A percentile compares a stretch with the other conserved stretches of the same genome.
phyloP scores from a whole-genome alignment of 1,140 invertebrate genomes.

The Sarcophaga peregrina region DNA sequence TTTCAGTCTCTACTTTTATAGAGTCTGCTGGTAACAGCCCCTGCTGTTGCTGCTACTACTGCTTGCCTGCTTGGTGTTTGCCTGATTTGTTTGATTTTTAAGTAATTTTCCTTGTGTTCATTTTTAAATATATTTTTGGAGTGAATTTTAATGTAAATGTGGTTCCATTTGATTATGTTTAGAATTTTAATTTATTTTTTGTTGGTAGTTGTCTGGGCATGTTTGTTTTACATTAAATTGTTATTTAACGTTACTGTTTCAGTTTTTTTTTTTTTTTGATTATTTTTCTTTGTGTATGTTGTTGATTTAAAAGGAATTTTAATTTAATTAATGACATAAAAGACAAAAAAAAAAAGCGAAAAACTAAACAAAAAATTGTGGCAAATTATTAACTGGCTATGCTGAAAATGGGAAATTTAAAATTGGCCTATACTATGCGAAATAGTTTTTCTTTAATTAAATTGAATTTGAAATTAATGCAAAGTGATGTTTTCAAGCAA shows the following conservation, averaged over 20 bases:
- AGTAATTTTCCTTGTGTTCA: not conserved
- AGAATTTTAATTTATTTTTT: constrained; percentile 22
- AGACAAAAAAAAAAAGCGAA: too few relatives aligned
- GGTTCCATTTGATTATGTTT: constrained; percentile 16
- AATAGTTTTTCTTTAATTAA: too few relatives aligned
- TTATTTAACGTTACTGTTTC: too few relatives aligned
- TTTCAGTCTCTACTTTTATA: too few relatives aligned
- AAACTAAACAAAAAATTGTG: too few relatives aligned
- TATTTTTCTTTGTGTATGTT: not conserved
- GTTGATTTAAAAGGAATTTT: constrained; percentile 21
- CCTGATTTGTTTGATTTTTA: not conserved
- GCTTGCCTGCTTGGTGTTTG: not conserved
- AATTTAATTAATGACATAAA: constrained; percentile 8
- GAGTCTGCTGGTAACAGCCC: too few relatives aligned
- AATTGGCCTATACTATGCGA: too few relatives aligned
- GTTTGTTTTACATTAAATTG: not conserved
- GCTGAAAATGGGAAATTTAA: too few relatives aligned
- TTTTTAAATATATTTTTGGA: not conserved
- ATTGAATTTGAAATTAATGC: too few relatives aligned
- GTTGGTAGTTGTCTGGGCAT: constrained; percentile 4
- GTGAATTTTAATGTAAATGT: constrained; percentile 22
- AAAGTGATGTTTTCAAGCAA: too few relatives aligned
- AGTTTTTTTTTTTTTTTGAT: too few relatives aligned
- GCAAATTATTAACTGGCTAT: not conserved
- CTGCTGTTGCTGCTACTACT: too few relatives aligned